Conservation (phyloP, 2,888 invertebrate genomes). For the Leuctra nigra region DNA sequence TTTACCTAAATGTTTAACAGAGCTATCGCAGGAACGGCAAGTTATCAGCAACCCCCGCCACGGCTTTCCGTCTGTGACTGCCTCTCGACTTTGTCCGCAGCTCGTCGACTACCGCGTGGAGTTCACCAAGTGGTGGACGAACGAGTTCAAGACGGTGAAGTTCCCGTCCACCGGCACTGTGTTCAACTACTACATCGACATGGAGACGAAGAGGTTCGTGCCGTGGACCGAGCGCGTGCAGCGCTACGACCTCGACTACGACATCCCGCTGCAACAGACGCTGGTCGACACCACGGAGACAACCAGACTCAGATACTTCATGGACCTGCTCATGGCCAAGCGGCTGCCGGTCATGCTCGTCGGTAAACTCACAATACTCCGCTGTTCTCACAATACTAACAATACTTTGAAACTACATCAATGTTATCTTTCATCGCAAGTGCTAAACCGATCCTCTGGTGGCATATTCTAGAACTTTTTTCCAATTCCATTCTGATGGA, state of each 20-base stretch:
- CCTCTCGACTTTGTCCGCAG: no score
- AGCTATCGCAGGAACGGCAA: no score
- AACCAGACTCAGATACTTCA: conserved; percentile 76
- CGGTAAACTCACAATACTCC: no score
- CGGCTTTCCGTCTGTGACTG: no score
- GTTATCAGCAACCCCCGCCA: no score
- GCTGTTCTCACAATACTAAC: no score
- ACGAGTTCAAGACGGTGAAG: conserved; percentile 86
- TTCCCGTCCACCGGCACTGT: conserved; percentile 79
- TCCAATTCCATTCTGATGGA: no score
- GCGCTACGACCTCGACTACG: conserved; percentile 74
- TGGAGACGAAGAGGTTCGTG: conserved; percentile 73
- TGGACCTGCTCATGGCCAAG: conserved; percentile 72
- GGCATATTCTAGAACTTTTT: no score
- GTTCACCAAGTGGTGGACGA: conserved; percentile 91
- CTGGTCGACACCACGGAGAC: conserved; percentile 88
- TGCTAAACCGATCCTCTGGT: no score
- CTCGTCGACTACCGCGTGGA: conserved; percentile 87
- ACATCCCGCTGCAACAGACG: conserved; percentile 79
- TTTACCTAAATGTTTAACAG: no score
- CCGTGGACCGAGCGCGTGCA: conserved; percentile 82
- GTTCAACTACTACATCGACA: conserved; percentile 85
- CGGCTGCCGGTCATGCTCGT: conserved; percentile 86
- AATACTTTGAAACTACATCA: no score
- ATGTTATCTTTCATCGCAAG: no score